Evolutionary conservation across 2,113 vertebrate genomes (phyloP), one percentile per base, ranked within the genome.

Genomic region (Trichechus manatus): DNA sequence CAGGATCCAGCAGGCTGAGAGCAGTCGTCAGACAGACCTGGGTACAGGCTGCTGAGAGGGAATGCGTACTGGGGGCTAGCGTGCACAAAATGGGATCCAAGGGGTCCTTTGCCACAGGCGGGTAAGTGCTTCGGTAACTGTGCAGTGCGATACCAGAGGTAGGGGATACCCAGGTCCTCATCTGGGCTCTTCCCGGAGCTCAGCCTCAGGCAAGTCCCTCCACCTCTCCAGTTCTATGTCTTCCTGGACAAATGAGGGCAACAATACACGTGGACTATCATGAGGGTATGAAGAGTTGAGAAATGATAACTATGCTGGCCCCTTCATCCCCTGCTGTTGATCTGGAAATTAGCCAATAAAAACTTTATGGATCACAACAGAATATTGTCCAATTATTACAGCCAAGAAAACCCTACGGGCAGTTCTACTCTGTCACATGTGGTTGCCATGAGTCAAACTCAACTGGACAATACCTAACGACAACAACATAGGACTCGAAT

Each of bases 191-290:
- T 66, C 29, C 47, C 56, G 6, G 6, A 6, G 59, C 91, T 68
- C 42, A n/a, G 17, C 22, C 63, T 25, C 47, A 23, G 61, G 22
- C 27, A 42, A 59, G 36, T 29, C 6, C 23, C 11, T 53, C 80
- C 59, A 11, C 56, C 27, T 75, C 25, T 75, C 5, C 1, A 20
- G 15, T 23, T 68, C 72, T 33, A 3, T 84, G 33, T 91, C 68
- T 78, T 75, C 47, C 68, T 0, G 0, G 66, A 53, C 22, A 61
- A 42, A 78, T 29, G 50, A 81, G 9, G 72, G 53, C 39, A 36
- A 9, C 23, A 0, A 39, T 4, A 6, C 27, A 22, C 22, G 7
- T 4, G 27, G 42, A 6, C 5, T 44, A 25, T 31, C 80, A 2
- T 2, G 44, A 42, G 72, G 63, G 14, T 1, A 9, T 39, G 79